phyloP scores from a whole-genome alignment of 2,113 vertebrate genomes.

The Lonchura striata region DNA sequence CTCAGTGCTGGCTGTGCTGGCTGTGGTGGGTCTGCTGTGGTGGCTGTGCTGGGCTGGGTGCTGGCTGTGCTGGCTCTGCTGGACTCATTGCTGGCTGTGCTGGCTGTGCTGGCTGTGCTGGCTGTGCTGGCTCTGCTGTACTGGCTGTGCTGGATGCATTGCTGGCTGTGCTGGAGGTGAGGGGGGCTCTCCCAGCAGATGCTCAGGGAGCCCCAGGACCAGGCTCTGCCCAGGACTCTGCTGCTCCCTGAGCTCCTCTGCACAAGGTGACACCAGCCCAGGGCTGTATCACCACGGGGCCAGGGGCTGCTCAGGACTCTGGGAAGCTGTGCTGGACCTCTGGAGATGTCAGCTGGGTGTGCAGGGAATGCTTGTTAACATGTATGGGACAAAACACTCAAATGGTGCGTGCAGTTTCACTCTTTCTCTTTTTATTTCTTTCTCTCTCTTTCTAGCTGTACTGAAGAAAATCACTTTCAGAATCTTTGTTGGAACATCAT shows the following conservation, averaged over 20 bases:
- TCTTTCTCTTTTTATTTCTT: neutral
- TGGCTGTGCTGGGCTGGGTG: neutral
- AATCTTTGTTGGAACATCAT: neutral
- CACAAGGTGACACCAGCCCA: fast-evolving
- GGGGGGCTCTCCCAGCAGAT: no score
- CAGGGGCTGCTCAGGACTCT: fast-evolving
- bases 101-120: no score
- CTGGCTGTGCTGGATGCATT: no score
- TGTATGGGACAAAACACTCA: fast-evolving
- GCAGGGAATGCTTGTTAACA: neutral
- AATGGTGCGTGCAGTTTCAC: fast-evolving
- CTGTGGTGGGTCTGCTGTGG: no score
- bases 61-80: no score
- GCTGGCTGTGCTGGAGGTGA: no score
- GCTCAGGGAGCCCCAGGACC: neutral
- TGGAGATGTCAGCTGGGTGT: neutral
- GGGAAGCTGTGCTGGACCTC: neutral
- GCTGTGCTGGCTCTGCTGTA: no score
- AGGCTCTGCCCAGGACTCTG: neutral
- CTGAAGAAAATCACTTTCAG: neutral
- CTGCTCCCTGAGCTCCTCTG: no score
- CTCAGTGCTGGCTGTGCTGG: no score
- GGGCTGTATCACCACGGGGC: fast-evolving
- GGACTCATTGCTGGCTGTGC: no score
- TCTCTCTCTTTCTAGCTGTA: neutral